Evolutionary conservation across 2,797 vertebrate genomes (phyloP), one percentile per base, ranked within the genome.

Genomic region (Halcyon smyrnensis): DNA sequence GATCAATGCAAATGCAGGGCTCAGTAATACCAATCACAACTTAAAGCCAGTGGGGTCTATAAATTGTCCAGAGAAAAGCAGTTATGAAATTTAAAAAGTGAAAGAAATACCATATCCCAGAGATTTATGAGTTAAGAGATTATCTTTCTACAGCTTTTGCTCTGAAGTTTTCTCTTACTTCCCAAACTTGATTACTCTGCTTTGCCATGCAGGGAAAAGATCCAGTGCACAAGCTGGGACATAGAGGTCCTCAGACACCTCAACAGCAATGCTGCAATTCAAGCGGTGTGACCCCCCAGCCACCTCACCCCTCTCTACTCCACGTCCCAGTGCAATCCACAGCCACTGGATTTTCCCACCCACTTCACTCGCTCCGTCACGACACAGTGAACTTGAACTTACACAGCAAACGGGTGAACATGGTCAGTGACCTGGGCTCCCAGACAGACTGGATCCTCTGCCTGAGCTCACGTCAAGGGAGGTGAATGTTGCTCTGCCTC

Each of bases 311-410:
- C 1, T 41, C 32, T 8, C 51, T 28, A n/a, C 84, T 53, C 9
- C 15, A 12, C 20, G 27, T 48, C 59, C 70, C 43, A 62, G 27
- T 5, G 23, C 65, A 54, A 43, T 13, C n/a, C 46, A 39, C 45
- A 39, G 65, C 54, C 34, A 1, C 59, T 30, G 82, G 21, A 3
- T 43, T 43, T 54, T 19, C 25, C 54, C 59, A 20, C 46, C 62
- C 46, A 6, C 12, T 43, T 1, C 3, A 18, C 43, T 24, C 5
- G 1, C 11, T 10, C 14, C 21, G 7, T 9, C 18, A 7, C 51
- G 28, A 4, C 5, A 25, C 2, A 3, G 5, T 1, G n/a, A 50
- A 71, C n/a, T 60, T 1, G n/a, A 50, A 71, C 34, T 60, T 1
- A 9, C 45, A 57, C 19, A 27, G 59, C 25, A 15, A 32, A 16